Evolutionary conservation across 2,888 invertebrate genomes (phyloP).

Genomic region (Gastrophysa polygoni): DNA sequence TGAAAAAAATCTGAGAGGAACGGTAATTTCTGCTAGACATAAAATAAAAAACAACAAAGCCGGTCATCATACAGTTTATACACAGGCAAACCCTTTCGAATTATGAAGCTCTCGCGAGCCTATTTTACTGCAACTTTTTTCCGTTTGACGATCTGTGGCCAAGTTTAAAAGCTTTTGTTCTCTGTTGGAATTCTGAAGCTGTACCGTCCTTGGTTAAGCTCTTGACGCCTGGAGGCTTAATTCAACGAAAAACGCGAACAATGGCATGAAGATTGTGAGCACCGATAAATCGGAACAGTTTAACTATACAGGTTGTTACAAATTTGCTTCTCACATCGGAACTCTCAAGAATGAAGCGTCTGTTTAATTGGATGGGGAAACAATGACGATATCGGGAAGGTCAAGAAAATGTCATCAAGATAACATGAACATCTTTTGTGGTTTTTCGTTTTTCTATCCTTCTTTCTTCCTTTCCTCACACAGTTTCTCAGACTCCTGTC

Average conservation of each 20-base stretch:
- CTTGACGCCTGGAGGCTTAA: constrained; percentile 6
- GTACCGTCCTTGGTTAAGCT: constrained; percentile 5
- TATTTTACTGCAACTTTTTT: not conserved
- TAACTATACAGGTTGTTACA: not conserved
- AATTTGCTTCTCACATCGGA: too few relatives aligned
- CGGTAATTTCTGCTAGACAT: not conserved
- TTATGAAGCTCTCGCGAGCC: not conserved
- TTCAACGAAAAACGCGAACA: constrained; percentile 9
- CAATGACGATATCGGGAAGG: too few relatives aligned
- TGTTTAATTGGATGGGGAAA: too few relatives aligned
- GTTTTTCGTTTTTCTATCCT: too few relatives aligned
- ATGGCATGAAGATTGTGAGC: not conserved
- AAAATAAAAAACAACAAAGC: not conserved
- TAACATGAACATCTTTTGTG: too few relatives aligned
- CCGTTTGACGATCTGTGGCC: constrained; percentile 10
- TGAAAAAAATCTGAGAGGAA: not conserved
- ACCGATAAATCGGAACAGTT: not conserved
- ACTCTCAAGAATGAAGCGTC: too few relatives aligned
- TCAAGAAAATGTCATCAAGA: too few relatives aligned
- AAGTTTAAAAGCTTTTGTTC: constrained; percentile 14
- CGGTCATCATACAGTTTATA: not conserved
- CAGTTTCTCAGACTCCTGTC: too few relatives aligned
- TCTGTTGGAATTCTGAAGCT: constrained; percentile 11
- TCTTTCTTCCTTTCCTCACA: too few relatives aligned
- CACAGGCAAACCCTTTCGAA: constrained; percentile 1